Percentiles rank a stretch among this genome's conserved stretches.
phyloP scores from a whole-genome alignment of 2,888 invertebrate species.

The Eledone cirrhosa region DNA sequence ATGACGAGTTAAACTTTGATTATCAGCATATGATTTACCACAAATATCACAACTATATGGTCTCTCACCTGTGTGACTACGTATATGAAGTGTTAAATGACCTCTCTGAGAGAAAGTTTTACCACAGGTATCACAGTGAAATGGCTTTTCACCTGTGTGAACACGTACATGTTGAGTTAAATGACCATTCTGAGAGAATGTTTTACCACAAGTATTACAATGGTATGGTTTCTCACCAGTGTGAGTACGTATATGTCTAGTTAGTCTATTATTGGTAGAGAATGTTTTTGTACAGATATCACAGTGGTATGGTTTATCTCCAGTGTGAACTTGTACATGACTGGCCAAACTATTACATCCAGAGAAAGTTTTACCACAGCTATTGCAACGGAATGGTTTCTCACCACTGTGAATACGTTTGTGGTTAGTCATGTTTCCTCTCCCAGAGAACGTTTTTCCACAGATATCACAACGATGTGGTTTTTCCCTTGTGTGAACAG shows the following conservation, averaged over 20 bases:
- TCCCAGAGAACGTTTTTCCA: constrained; percentile 16
- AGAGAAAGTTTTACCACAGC: neutral
- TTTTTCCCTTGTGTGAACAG: constrained; percentile 9
- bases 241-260: neutral
- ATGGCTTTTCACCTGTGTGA: constrained; percentile 10
- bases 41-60: neutral
- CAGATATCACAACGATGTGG: constrained; percentile 9
- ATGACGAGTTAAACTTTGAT: neutral
- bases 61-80: constrained; percentile 4
- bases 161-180: neutral
- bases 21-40: neutral
- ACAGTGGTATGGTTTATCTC: constrained; percentile 10
- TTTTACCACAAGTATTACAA: neutral
- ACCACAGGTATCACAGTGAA: neutral
- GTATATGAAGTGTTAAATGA: neutral
- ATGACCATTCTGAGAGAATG: constrained; percentile 2
- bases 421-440: neutral
- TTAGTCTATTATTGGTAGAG: neutral
- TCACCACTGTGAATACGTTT: neutral
- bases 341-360: neutral
- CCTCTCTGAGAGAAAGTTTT: neutral
- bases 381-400: neutral
- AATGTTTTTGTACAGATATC: neutral
- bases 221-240: constrained; percentile 3
- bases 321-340: neutral